Evolutionary conservation across 2,113 vertebrate genomes (phyloP).

Genomic region (Tenebrosternarchus preto): DNA sequence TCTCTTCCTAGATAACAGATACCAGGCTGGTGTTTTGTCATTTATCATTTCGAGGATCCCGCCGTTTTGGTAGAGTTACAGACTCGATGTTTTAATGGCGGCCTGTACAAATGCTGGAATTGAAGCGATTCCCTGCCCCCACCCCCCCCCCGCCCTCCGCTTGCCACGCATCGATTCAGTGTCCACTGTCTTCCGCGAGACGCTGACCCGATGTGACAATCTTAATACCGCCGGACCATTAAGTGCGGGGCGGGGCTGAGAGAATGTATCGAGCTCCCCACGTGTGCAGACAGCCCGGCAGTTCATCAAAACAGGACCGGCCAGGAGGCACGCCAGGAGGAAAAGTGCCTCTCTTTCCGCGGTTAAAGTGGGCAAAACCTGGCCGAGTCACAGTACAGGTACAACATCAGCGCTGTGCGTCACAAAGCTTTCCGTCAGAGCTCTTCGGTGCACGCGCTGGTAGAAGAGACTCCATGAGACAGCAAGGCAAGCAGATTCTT

Average conservation of each 20-base stretch:
- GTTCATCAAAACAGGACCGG: conserved; percentile 44
- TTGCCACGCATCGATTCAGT: conserved; percentile 52
- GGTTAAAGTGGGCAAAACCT: too few species aligned
- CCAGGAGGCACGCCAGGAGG: background rate
- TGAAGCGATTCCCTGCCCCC: conserved; percentile 60
- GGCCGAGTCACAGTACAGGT: too few species aligned
- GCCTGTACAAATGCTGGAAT: conserved; percentile 51
- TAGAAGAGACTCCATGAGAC: too few species aligned
- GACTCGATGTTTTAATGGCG: conserved; percentile 63
- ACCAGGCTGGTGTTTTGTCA: conserved; percentile 61
- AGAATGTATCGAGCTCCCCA: conserved; percentile 19
- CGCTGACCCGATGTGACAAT: conserved; percentile 52
- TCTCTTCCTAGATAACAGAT: conserved; percentile 59
- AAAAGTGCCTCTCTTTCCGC: too few species aligned
- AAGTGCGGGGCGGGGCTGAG: conserved; percentile 7
- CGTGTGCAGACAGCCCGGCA: conserved; percentile 9
- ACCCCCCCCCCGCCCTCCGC: conserved; percentile 8
- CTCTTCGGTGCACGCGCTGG: too few species aligned
- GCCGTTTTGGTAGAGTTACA: conserved; percentile 59
- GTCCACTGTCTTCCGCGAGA: conserved; percentile 41
- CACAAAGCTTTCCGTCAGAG: too few species aligned
- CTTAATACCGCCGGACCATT: conserved; percentile 49
- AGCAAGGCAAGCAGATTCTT: too few species aligned
- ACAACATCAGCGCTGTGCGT: too few species aligned
- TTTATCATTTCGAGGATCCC: conserved; percentile 68